Conservation (phyloP, 2,888 invertebrate genomes). For the Eristalis intricaria region DNA sequence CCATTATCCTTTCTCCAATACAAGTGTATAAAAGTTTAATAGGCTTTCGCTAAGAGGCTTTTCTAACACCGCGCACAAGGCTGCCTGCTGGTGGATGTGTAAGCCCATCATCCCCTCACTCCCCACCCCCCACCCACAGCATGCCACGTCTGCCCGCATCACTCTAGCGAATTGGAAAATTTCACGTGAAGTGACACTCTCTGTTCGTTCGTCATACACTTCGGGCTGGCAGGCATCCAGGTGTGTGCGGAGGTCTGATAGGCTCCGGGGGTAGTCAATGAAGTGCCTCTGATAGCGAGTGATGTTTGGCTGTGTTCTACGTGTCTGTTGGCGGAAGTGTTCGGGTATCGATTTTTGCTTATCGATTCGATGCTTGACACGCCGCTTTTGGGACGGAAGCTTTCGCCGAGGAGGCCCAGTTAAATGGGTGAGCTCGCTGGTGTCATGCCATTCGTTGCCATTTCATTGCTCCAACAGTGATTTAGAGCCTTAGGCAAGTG, state of each 20-base stretch:
- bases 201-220: slow-evolving; percentile 17
- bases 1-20: slow-evolving; percentile 51
- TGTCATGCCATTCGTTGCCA: too few relatives aligned
- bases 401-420: too few relatives aligned
- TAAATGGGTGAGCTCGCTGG: too few relatives aligned
- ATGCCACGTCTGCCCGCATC: background rate
- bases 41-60: slow-evolving; percentile 55
- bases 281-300: background rate
- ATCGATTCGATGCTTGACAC: background rate
- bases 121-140: background rate
- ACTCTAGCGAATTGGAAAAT: slow-evolving; percentile 33
- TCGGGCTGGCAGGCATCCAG: background rate
- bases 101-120: background rate
- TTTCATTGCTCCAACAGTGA: too few relatives aligned
- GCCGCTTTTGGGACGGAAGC: too few relatives aligned
- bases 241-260: background rate
- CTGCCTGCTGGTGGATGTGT: background rate
- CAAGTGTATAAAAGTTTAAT: slow-evolving; percentile 55
- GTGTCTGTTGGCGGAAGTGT: background rate
- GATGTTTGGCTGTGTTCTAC: background rate
- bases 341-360: background rate
- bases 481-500: too few relatives aligned
- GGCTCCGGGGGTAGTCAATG: background rate
- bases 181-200: slow-evolving; percentile 47
- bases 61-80: slow-evolving; percentile 1